Percentiles rank a stretch among this genome's conserved stretches.
phyloP scores from a whole-genome alignment of 2,797 vertebrate species.

The Cuniculus paca region DNA sequence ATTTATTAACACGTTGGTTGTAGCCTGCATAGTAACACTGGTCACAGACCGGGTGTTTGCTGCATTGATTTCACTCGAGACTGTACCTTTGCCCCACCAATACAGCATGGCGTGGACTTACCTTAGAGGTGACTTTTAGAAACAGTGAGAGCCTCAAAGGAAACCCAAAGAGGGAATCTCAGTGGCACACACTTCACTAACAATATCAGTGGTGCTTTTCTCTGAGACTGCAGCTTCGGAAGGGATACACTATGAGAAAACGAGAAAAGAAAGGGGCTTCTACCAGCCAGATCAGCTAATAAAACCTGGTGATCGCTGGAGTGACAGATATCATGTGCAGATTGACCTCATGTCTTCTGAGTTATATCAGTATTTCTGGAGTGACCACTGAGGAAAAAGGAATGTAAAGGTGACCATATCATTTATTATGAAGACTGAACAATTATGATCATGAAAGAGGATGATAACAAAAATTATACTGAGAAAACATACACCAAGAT shows the following conservation, averaged over 20 bases:
- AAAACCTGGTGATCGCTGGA: background rate
- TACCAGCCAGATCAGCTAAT: background rate
- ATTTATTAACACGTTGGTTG: background rate
- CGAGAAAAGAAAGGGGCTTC: background rate
- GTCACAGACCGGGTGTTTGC: background rate
- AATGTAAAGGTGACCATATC: background rate
- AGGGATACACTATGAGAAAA: background rate
- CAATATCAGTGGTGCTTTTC: background rate
- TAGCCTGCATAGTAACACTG: background rate
- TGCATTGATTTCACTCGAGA: background rate
- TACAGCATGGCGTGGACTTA: background rate
- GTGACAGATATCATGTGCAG: background rate
- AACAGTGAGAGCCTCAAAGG: background rate
- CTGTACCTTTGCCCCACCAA: background rate
- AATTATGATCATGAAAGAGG: background rate
- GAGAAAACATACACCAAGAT: background rate
- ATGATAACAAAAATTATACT: background rate
- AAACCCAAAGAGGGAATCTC: background rate
- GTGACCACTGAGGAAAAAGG: background rate
- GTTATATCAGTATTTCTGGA: background rate
- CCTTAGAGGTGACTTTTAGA: background rate
- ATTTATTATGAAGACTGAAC: constrained; percentile 2
- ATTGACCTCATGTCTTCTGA: background rate
- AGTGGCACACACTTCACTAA: background rate
- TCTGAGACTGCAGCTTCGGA: background rate